Evolutionary conservation across 2,888 invertebrate species (phyloP).

Genomic region (Lithophane semibrunnea): DNA sequence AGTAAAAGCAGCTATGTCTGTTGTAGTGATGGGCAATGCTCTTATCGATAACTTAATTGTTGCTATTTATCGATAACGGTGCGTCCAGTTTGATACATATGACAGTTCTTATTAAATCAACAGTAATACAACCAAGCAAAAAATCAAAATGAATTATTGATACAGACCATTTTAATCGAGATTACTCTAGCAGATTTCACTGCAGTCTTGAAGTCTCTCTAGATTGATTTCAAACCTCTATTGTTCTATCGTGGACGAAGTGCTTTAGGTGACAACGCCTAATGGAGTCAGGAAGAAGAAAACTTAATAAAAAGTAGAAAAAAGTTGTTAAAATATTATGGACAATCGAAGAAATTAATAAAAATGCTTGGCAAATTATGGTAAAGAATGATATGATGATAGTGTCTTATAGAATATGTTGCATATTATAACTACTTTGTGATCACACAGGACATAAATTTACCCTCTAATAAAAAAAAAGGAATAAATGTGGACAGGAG

Average conservation of each 20-base stretch:
- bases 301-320: background rate
- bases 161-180: background rate
- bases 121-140: background rate
- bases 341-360: background rate
- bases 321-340: slow-evolving; percentile 3
- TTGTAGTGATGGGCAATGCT: background rate
- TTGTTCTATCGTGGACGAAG: slow-evolving; percentile 5
- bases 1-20: no score
- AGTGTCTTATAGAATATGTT: background rate
- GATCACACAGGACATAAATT: background rate
- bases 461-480: background rate
- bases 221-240: background rate
- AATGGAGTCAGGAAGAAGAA: background rate
- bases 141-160: slow-evolving; percentile 2
- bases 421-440: background rate
- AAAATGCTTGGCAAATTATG: slow-evolving; percentile 11
- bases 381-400: no score
- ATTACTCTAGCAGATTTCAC: slow-evolving; percentile 10
- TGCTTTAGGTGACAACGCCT: background rate
- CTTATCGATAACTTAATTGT: slow-evolving; percentile 6
- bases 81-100: background rate
- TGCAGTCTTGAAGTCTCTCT: background rate
- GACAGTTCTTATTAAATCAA: no score
- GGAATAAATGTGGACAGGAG: background rate
- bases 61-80: background rate